Evolutionary conservation across 2,113 vertebrate genomes (phyloP).

Genomic region (Thymallus thymallus): DNA sequence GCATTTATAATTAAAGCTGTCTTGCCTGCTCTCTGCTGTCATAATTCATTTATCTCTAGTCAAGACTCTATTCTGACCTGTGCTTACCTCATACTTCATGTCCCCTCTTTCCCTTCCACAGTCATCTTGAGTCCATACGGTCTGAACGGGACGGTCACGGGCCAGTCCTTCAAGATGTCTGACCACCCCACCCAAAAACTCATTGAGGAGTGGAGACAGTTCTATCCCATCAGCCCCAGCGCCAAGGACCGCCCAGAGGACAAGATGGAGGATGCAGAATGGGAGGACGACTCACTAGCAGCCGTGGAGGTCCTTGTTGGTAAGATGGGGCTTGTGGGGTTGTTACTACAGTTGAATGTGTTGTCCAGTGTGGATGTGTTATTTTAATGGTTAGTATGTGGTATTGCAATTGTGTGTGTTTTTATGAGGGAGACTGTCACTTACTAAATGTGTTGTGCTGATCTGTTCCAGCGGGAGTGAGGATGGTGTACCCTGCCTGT

Average conservation of each 20-base stretch:
- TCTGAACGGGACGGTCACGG: slow-evolving; percentile 94
- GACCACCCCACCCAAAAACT: slow-evolving; percentile 96
- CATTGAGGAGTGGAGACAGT: slow-evolving; percentile 98
- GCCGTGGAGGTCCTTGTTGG: slow-evolving; percentile 98
- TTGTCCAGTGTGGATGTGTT: neutral
- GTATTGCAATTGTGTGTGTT: too few relatives aligned
- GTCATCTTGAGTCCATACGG: slow-evolving; percentile 98
- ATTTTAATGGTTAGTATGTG: too few relatives aligned
- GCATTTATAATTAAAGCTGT: too few relatives aligned
- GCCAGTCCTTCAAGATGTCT: slow-evolving; percentile 97
- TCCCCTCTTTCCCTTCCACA: slow-evolving; percentile 45
- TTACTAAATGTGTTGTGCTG: neutral
- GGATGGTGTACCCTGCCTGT: slow-evolving; percentile 97
- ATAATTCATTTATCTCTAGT: too few relatives aligned
- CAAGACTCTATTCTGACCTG: too few relatives aligned
- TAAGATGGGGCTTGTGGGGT: slow-evolving; percentile 60
- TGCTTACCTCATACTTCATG: neutral
- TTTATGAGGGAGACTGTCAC: neutral
- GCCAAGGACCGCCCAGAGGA: slow-evolving; percentile 89
- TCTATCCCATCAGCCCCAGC: slow-evolving; percentile 92
- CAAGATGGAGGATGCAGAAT: slow-evolving; percentile 91
- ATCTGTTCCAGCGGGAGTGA: slow-evolving; percentile 83
- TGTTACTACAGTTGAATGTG: neutral
- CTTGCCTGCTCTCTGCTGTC: too few relatives aligned
- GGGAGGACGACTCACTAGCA: slow-evolving; percentile 97